phyloP scores from a whole-genome alignment of 2,113 vertebrate genomes.

The Empidonax traillii region DNA sequence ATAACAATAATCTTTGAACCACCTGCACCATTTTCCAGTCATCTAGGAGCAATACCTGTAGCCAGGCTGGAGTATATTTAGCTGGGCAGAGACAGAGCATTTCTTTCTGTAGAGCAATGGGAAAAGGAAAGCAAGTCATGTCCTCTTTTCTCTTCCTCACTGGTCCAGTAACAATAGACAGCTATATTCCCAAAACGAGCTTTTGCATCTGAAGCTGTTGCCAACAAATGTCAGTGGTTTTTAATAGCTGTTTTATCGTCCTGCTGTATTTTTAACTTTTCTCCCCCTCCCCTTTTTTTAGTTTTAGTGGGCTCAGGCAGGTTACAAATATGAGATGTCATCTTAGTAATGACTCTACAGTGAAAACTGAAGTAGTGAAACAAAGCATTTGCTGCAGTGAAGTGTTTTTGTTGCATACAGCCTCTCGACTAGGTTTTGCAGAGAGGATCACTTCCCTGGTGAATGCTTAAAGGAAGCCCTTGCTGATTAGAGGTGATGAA shows the following conservation, averaged over 20 bases:
- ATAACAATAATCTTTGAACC: neutral
- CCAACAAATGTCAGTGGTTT: neutral
- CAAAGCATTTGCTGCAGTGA: neutral
- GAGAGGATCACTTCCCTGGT: neutral
- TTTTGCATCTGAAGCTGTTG: neutral
- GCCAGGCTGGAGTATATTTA: neutral
- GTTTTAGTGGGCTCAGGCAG: neutral
- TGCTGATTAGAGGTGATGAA: slow-evolving; percentile 4
- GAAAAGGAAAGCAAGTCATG: neutral
- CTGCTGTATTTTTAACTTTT: neutral
- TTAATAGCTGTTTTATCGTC: neutral
- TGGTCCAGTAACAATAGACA: neutral
- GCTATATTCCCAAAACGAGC: neutral
- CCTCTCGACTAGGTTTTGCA: neutral
- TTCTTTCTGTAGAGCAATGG: neutral
- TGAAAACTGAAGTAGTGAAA: neutral
- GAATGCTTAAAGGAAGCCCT: neutral
- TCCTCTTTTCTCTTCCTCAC: neutral
- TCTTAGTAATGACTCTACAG: neutral
- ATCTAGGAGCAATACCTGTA: neutral
- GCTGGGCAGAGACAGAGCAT: neutral
- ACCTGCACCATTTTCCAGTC: neutral
- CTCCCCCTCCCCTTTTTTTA: neutral
- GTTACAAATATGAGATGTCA: neutral
- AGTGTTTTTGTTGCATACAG: neutral